Evolutionary conservation across 2,888 invertebrate genomes (phyloP), one percentile per base, ranked within the genome.

Genomic region (Phasia obesa): DNA sequence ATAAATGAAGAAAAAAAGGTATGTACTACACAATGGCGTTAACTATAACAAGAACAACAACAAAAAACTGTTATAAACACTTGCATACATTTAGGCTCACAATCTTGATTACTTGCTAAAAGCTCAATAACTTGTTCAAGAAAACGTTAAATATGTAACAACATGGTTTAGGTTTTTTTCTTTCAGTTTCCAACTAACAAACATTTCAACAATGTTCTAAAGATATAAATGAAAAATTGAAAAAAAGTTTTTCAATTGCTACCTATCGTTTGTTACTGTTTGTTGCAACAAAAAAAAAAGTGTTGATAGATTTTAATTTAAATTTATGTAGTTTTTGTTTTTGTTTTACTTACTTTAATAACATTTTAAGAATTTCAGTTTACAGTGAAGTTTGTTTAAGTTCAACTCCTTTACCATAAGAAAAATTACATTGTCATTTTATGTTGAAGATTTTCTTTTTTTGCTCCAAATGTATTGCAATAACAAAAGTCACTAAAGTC

Each of bases 21-120:
- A 17, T 51, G 2, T 9, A 47, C 23, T 25, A 75, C 15, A 75
- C 57, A 82, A 21, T 25, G 35, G 17, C 23, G 21, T n/a, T 27
- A 23, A n/a, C 19, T 25, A 49, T 42, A 78, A 69, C 49, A 76
- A 51, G 13, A 67, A 42, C 4, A 64, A 15, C 19, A 44, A 7
- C 57, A 27, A 17, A 3, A 27, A 25, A 59, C 15, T 60, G 49
- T 64, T 27, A 70, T 59, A 82, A 78, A 78, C 74, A 75, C 57
- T 82, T 82, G 78, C 83, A 59, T 83, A 79, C 70, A 83, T 79
- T 83, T 83, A 83, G 83, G 83, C 83, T 79, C 79, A 83, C 83
- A 83, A 83, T 79, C 83, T 65, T 75, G 83, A 83, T 83, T 79
- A 78, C 62, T 75, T 82, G 78, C 62, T 82, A 78, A 82, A 82